These are phyloP conservation scores for Agelastica alni DNA, from an alignment of 2,888 invertebrate genomes.

Conservation along the genomic window DNA sequence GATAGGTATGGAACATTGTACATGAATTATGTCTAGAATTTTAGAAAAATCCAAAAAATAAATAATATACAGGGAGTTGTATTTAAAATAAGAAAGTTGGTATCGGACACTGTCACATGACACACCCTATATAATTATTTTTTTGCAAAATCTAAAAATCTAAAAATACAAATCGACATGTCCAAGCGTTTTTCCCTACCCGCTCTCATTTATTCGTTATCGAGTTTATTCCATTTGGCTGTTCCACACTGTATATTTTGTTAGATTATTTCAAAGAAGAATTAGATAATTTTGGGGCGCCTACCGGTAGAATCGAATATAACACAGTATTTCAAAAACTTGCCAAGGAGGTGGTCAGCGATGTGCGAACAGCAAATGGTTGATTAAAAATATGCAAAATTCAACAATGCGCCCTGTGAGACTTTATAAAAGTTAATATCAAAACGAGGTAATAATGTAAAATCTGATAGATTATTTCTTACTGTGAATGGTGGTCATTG, in stretches of 20 bases:
- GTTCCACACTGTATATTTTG: too few species aligned
- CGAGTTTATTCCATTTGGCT: too few species aligned
- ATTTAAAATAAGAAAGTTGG: too few species aligned
- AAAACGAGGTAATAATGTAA: slow-evolving; percentile 3
- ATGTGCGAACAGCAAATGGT: slow-evolving; percentile 8
- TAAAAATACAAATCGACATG: background rate
- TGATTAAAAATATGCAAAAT: slow-evolving; percentile 12
- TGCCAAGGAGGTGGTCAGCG: slow-evolving; percentile 8
- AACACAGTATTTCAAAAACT: slow-evolving; percentile 5
- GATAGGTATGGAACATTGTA: too few species aligned
- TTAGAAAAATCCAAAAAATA: too few species aligned
- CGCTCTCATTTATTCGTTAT: too few species aligned
- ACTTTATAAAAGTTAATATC: slow-evolving; percentile 2
- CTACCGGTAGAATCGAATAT: slow-evolving; percentile 3
- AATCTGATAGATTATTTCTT: slow-evolving; percentile 6
- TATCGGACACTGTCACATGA: too few species aligned
- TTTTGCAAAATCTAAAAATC: too few species aligned
- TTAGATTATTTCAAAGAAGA: slow-evolving; percentile 3
- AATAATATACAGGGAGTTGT: too few species aligned
- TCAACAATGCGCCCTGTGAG: slow-evolving; percentile 9
- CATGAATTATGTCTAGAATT: too few species aligned
- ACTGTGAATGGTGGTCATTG: slow-evolving; percentile 7
- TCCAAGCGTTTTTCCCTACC: too few species aligned
- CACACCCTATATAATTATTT: too few species aligned
- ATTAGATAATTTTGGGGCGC: background rate